These are phyloP conservation scores for Sycobia sp. DNA, from an alignment of 1,140 invertebrate genomes.

Conservation along the genomic window DNA sequence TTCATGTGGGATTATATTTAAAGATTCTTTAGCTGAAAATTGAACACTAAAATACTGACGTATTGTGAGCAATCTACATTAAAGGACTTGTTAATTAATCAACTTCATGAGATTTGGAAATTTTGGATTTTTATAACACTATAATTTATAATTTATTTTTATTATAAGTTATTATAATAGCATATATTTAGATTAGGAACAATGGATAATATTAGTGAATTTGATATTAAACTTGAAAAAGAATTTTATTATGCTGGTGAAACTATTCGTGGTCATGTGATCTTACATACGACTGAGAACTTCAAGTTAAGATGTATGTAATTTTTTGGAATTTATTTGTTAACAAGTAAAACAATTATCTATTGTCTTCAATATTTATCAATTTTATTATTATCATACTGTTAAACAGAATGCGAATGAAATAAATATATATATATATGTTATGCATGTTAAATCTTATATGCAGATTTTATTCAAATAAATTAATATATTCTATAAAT, in stretches of 20 bases:
- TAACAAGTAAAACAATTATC: background rate
- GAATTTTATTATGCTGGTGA: slow-evolving; percentile 82
- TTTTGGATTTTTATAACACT: background rate
- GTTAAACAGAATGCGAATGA: too few species aligned
- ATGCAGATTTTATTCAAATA: slow-evolving; percentile 11
- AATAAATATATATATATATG: background rate
- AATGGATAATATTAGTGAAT: slow-evolving; percentile 82
- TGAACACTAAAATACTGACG: background rate
- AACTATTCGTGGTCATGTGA: slow-evolving; percentile 70
- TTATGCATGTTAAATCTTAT: background rate
- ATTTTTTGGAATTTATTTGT: slow-evolving; percentile 1
- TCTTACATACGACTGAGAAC: slow-evolving; percentile 77
- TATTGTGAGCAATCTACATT: background rate
- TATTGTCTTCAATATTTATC: background rate
- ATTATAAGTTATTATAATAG: background rate
- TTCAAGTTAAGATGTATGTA: slow-evolving; percentile 77
- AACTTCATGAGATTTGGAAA: background rate
- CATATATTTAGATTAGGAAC: background rate
- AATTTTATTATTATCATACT: background rate
- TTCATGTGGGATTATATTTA: slow-evolving; percentile 7
- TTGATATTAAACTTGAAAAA: slow-evolving; percentile 78
- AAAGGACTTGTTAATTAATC: background rate
- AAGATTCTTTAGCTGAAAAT: slow-evolving; percentile 15
- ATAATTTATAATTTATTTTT: background rate
- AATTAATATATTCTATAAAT: background rate